Evolutionary conservation across 2,113 vertebrate species (phyloP).

Genomic region (Bettongia penicillata): DNA sequence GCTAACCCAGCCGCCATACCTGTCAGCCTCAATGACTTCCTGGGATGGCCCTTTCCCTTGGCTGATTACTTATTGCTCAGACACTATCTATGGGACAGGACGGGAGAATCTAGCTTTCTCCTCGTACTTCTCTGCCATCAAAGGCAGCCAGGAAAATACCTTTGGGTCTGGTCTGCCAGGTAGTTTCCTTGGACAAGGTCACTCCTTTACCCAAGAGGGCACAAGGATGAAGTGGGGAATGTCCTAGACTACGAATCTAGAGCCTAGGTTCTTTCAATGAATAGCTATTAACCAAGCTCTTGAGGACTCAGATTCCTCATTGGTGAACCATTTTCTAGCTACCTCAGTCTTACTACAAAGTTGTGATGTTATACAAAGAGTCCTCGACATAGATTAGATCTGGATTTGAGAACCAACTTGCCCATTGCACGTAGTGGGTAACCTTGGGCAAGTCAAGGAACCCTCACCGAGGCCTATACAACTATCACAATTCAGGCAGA

Average conservation of each 20-base stretch:
- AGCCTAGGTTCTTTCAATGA: not conserved
- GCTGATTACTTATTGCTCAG: not conserved
- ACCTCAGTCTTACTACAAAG: not conserved
- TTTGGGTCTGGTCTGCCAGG: not conserved
- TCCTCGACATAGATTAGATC: not conserved
- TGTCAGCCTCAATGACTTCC: not conserved
- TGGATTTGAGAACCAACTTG: not conserved
- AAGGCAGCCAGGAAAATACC: not conserved
- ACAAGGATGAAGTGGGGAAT: not conserved
- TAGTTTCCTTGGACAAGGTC: not conserved
- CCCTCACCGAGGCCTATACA: not conserved
- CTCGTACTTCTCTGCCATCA: not conserved
- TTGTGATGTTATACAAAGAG: not conserved
- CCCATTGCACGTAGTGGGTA: not conserved
- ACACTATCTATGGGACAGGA: not conserved
- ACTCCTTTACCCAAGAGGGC: not conserved
- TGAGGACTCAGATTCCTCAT: not conserved
- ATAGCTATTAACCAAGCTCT: not conserved
- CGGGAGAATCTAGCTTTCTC: not conserved
- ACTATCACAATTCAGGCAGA: not conserved
- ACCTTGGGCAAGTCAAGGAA: not conserved
- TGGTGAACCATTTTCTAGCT: not conserved
- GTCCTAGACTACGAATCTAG: not conserved
- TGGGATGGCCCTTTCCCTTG: not conserved
- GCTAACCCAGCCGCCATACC: not conserved